Percentiles rank a stretch among this genome's conserved stretches.
These are phyloP conservation scores for Cephonodes hylas DNA, from an alignment of 2,888 invertebrate genomes.

Conservation along the genomic window DNA sequence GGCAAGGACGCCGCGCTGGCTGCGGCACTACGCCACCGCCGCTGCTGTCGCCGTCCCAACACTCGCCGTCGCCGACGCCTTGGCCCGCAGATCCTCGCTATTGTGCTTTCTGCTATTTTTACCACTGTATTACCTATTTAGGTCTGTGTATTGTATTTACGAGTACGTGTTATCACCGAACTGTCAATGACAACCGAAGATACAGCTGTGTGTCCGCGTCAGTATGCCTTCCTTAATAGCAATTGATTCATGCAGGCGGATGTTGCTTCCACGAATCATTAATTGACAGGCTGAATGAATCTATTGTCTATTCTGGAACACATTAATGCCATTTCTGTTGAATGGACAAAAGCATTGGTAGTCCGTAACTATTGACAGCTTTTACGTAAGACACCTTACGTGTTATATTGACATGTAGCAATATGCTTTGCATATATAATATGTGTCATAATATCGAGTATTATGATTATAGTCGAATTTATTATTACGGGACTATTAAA, in stretches of 20 bases:
- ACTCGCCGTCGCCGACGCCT: conserved; percentile 38
- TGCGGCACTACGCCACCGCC: conserved; percentile 61
- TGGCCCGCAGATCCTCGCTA: conserved; percentile 38
- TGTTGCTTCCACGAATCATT: background rate
- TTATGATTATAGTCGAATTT: background rate
- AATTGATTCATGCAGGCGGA: background rate
- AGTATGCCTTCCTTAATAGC: background rate
- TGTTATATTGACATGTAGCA: background rate
- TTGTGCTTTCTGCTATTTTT: conserved; percentile 29
- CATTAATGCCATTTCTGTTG: background rate
- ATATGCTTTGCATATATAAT: background rate
- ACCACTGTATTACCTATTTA: conserved; percentile 27
- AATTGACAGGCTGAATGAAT: background rate
- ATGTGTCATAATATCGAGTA: background rate
- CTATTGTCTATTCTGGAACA: background rate
- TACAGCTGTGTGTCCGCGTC: background rate
- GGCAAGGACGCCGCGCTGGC: conserved; percentile 78
- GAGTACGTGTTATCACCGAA: background rate
- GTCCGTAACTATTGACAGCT: background rate
- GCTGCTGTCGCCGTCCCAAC: conserved; percentile 41
- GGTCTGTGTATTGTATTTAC: conserved; percentile 26
- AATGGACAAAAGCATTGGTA: background rate
- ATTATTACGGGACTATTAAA: no score
- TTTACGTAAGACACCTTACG: background rate
- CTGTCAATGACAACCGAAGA: background rate